Percentiles rank a stretch among this genome's conserved stretches.
phyloP scores from a whole-genome alignment of 2,888 invertebrate genomes.

The Hypomecis atomaria region DNA sequence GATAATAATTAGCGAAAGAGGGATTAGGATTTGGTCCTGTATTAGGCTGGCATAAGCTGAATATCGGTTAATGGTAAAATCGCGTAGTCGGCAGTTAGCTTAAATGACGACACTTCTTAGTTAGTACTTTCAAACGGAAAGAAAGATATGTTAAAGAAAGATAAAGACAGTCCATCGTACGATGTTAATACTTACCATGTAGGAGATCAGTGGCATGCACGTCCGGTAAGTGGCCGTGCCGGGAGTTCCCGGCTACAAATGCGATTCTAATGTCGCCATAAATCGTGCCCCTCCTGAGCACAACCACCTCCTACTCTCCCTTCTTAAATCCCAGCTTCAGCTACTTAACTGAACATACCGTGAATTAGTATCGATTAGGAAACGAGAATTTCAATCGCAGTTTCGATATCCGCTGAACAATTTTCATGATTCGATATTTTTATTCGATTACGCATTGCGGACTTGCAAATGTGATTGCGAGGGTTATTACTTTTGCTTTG shows the following conservation, averaged over 20 bases:
- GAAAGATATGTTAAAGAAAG: background rate
- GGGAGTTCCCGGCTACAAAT: slow-evolving; percentile 59
- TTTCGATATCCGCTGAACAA: slow-evolving; percentile 49
- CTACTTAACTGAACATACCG: slow-evolving; percentile 64
- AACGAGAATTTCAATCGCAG: slow-evolving; percentile 63
- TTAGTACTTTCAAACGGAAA: no score
- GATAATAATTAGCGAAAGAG: no score
- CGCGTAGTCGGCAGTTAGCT: no score
- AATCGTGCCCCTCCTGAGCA: slow-evolving; percentile 66
- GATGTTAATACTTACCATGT: slow-evolving; percentile 48
- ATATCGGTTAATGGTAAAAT: no score
- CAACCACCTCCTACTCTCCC: slow-evolving; percentile 42
- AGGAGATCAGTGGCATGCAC: slow-evolving; percentile 49
- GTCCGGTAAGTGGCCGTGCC: slow-evolving; percentile 44
- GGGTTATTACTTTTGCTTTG: slow-evolving; percentile 24
- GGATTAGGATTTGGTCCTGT: no score
- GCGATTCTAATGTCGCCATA: slow-evolving; percentile 77
- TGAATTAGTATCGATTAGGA: slow-evolving; percentile 78
- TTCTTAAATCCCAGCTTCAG: slow-evolving; percentile 48
- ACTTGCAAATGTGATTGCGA: slow-evolving; percentile 27
- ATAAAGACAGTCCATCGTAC: slow-evolving; percentile 37
- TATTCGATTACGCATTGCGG: slow-evolving; percentile 39
- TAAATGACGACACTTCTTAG: no score
- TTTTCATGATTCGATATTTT: slow-evolving; percentile 50
- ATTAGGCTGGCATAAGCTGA: no score